A percentile compares a stretch with the other conserved stretches of the same genome.
Conservation (phyloP, 2,888 invertebrate genomes). For the Melangyna quadrimaculata region DNA sequence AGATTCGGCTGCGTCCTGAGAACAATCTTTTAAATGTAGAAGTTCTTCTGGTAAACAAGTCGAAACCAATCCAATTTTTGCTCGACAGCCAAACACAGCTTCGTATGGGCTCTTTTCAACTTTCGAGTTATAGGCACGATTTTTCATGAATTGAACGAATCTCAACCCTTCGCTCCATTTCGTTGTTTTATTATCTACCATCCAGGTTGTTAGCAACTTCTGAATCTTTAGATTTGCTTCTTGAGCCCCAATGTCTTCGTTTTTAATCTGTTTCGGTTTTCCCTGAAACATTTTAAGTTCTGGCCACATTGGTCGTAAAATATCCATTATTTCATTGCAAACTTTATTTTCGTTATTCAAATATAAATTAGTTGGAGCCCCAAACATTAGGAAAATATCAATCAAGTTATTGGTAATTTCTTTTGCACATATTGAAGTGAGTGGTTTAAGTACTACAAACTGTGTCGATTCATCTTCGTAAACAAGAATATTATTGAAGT, state of each 20-base stretch:
- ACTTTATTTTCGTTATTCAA: background rate
- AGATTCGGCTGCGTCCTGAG: background rate
- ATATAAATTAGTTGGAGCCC: background rate
- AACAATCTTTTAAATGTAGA: background rate
- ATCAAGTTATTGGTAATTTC: background rate
- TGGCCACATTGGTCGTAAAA: background rate
- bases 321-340: background rate
- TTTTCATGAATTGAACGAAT: conserved; percentile 77
- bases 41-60: background rate
- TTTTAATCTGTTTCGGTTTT: conserved; percentile 69
- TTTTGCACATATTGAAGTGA: background rate
- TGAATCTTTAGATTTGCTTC: conserved; percentile 10
- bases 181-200: background rate
- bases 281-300: conserved; percentile 81
- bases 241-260: background rate
- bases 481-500: background rate
- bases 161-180: background rate
- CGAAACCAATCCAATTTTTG: background rate
- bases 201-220: background rate
- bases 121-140: conserved; percentile 76
- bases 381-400: background rate
- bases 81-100: background rate
- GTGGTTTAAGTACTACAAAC: background rate
- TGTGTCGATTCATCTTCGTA: background rate
- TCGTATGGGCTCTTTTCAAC: conserved; percentile 73